Evolutionary conservation across 2,113 vertebrate genomes (phyloP).

Genomic region (Esox niger): DNA sequence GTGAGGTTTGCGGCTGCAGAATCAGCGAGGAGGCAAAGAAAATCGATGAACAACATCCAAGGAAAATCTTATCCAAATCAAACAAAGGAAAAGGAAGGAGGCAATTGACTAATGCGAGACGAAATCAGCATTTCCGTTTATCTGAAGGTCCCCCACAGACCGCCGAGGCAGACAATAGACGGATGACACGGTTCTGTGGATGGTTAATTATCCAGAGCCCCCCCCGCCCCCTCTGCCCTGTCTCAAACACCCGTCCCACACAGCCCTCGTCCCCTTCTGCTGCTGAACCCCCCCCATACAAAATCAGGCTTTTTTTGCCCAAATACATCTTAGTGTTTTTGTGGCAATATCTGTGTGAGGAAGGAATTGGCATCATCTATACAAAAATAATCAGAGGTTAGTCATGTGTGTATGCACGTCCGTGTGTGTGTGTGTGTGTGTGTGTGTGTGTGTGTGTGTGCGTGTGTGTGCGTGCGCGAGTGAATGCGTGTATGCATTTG

Average conservation of each 20-base stretch:
- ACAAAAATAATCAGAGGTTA: too few relatives aligned
- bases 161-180: constrained; percentile 58
- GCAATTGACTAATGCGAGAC: constrained; percentile 60
- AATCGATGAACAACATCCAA: constrained; percentile 12
- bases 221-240: too few relatives aligned
- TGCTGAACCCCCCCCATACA: too few relatives aligned
- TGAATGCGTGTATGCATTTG: too few relatives aligned
- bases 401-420: neutral
- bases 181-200: constrained; percentile 69
- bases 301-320: too few relatives aligned
- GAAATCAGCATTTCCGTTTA: constrained; percentile 70
- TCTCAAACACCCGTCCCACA: too few relatives aligned
- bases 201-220: constrained; percentile 63
- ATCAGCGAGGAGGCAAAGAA: constrained; percentile 27
- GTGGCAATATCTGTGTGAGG: too few relatives aligned
- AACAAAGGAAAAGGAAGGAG: constrained; percentile 45
- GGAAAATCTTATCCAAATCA: constrained; percentile 43
- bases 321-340: too few relatives aligned
- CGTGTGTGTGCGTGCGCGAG: neutral
- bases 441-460: neutral
- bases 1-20: constrained; percentile 14
- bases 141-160: constrained; percentile 52
- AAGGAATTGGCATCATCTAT: too few relatives aligned
- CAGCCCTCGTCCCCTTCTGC: too few relatives aligned
- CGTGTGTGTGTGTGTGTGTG: neutral